Percentiles rank a stretch among this genome's conserved stretches.
These are phyloP conservation scores for Clarias gariepinus DNA, from an alignment of 2,113 vertebrate species.

Conservation along the genomic window DNA sequence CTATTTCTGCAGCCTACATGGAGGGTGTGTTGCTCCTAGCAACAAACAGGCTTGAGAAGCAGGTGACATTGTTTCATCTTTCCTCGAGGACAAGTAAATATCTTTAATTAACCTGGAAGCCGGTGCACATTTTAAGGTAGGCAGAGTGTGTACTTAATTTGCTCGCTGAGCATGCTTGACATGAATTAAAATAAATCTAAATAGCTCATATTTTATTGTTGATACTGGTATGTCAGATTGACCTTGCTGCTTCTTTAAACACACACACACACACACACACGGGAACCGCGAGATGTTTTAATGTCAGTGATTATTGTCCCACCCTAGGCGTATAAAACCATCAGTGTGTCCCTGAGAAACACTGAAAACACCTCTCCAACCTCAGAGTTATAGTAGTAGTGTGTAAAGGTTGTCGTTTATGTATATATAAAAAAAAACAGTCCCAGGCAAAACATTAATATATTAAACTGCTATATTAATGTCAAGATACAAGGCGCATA, in stretches of 20 bases:
- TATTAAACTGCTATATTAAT: background rate
- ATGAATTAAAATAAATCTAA: background rate
- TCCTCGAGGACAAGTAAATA: constrained; percentile 19
- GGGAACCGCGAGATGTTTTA: background rate
- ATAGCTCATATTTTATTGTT: background rate
- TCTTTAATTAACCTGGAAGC: constrained; percentile 23
- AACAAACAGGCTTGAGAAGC: constrained; percentile 34
- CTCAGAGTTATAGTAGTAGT: background rate
- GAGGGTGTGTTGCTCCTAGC: constrained; percentile 37
- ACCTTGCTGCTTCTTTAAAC: constrained; percentile 11
- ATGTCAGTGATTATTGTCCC: background rate
- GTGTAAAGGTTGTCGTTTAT: background rate
- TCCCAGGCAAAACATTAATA: background rate
- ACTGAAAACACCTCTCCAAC: background rate
- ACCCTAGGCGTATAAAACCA: background rate
- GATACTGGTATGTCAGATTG: background rate
- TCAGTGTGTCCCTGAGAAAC: background rate
- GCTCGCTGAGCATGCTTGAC: background rate
- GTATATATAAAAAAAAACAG: background rate
- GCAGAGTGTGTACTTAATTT: constrained; percentile 8
- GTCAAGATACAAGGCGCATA: background rate
- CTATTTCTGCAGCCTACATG: constrained; percentile 26
- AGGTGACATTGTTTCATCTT: constrained; percentile 30
- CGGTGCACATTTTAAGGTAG: background rate
- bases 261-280: constrained; percentile 18